Percentiles rank a stretch among this genome's conserved stretches.
These are phyloP conservation scores for Nomada flava DNA, from an alignment of 2,888 invertebrate species.

Conservation along the genomic window DNA sequence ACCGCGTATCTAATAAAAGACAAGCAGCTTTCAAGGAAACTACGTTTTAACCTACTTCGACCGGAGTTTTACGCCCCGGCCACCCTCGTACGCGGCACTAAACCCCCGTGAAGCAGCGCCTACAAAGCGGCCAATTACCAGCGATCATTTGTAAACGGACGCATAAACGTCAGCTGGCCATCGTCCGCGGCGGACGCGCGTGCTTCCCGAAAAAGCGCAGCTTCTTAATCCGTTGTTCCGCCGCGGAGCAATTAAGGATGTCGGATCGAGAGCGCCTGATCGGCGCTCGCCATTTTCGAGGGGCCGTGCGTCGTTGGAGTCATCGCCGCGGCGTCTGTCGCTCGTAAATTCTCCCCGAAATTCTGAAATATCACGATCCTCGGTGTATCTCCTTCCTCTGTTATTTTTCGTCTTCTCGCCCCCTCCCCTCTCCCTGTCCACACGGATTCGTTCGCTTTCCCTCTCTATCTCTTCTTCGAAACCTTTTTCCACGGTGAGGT, in stretches of 20 bases:
- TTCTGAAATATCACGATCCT: slow-evolving; percentile 70
- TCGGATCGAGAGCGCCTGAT: slow-evolving; percentile 20
- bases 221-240: slow-evolving; percentile 42
- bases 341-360: slow-evolving; percentile 66
- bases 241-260: slow-evolving; percentile 44
- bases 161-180: slow-evolving; percentile 33
- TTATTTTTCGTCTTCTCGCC: neutral
- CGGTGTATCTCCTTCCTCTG: neutral
- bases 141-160: slow-evolving; percentile 37
- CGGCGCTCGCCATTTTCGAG: slow-evolving; percentile 13
- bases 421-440: neutral
- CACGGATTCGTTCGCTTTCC: slow-evolving; percentile 10
- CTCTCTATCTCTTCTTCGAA: neutral
- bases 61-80: neutral
- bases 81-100: neutral
- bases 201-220: slow-evolving; percentile 19
- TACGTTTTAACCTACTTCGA: slow-evolving; percentile 27
- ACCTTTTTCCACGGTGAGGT: slow-evolving; percentile 5
- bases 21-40: neutral
- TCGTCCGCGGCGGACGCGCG: neutral
- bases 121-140: slow-evolving; percentile 20
- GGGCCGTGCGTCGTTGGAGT: slow-evolving; percentile 33
- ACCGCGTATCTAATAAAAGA: slow-evolving; percentile 30
- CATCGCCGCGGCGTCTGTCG: slow-evolving; percentile 64
- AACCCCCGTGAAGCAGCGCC: neutral